Conservation (phyloP, 1,140 invertebrate species). For the Stratiolaelaps scimitus region DNA sequence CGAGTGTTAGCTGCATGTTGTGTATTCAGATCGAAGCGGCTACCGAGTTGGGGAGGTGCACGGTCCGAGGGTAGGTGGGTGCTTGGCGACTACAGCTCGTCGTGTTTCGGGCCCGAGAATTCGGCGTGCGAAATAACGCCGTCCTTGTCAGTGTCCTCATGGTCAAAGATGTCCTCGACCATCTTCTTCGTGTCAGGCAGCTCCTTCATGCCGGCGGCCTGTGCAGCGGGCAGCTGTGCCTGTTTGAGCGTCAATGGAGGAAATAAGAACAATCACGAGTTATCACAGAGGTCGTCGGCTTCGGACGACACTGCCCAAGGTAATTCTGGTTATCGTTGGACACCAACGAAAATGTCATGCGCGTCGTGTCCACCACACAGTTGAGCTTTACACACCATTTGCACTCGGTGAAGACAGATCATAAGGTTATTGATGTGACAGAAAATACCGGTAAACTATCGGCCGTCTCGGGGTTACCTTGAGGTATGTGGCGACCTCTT, state of each 20-base stretch:
- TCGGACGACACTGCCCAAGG: no score
- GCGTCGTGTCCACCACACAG: no score
- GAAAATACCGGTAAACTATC: neutral
- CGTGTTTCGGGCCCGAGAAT: slow-evolving; percentile 90
- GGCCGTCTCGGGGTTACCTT: slow-evolving; percentile 11
- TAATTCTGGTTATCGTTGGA: no score
- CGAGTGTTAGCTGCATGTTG: no score
- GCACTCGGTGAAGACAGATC: no score
- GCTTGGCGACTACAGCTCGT: slow-evolving; percentile 61
- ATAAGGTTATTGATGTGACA: no score
- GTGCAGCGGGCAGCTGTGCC: slow-evolving; percentile 68
- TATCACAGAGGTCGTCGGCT: no score
- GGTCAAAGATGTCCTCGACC: slow-evolving; percentile 89
- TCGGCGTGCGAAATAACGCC: slow-evolving; percentile 89
- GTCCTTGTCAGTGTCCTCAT: slow-evolving; percentile 88
- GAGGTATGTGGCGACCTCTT: slow-evolving; percentile 58
- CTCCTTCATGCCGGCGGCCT: slow-evolving; percentile 57
- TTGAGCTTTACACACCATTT: no score
- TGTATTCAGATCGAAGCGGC: no score
- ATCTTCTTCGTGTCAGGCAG: slow-evolving; percentile 78
- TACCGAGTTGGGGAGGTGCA: no score
- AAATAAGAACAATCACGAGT: no score
- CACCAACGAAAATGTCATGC: no score
- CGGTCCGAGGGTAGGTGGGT: neutral
- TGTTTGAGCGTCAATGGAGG: slow-evolving; percentile 43